Conservation (phyloP, 2,888 invertebrate genomes). For the Charanyca ferruginea region DNA sequence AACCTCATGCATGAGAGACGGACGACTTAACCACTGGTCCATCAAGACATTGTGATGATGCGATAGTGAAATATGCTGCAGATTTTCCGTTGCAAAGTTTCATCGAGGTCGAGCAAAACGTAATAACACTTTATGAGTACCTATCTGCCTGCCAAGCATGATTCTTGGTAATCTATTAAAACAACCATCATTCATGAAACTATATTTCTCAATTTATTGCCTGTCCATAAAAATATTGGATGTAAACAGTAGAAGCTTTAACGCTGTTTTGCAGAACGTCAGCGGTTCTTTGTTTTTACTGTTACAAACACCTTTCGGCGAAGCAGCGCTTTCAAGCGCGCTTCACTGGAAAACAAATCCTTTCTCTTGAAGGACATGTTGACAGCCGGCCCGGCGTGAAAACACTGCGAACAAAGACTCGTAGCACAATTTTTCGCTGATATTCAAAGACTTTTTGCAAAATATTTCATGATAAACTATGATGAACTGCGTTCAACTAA, state of each 20-base stretch:
- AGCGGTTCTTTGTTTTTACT: constrained; percentile 52
- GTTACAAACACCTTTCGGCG: constrained; percentile 51
- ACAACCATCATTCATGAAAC: constrained; percentile 5
- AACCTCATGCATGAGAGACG: too few relatives aligned
- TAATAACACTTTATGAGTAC: not conserved
- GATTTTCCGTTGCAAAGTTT: not conserved
- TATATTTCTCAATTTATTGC: constrained; percentile 39
- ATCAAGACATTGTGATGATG: not conserved
- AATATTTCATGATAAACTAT: constrained; percentile 30
- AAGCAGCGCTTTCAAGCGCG: constrained; percentile 45
- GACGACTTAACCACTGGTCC: too few relatives aligned
- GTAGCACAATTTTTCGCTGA: constrained; percentile 13
- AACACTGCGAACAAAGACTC: constrained; percentile 30
- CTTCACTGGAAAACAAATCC: constrained; percentile 49
- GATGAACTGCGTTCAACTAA: constrained; percentile 31
- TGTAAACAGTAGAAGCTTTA: constrained; percentile 39
- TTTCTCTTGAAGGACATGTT: constrained; percentile 54
- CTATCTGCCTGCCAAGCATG: not conserved
- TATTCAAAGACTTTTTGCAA: constrained; percentile 21
- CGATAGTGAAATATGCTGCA: not conserved
- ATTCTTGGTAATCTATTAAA: constrained; percentile 2
- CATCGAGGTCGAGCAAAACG: not conserved
- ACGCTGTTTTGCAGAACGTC: constrained; percentile 43
- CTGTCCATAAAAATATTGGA: constrained; percentile 39
- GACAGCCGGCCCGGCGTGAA: constrained; percentile 48